phyloP scores from a whole-genome alignment of 2,113 vertebrate species.

The Naja naja region DNA sequence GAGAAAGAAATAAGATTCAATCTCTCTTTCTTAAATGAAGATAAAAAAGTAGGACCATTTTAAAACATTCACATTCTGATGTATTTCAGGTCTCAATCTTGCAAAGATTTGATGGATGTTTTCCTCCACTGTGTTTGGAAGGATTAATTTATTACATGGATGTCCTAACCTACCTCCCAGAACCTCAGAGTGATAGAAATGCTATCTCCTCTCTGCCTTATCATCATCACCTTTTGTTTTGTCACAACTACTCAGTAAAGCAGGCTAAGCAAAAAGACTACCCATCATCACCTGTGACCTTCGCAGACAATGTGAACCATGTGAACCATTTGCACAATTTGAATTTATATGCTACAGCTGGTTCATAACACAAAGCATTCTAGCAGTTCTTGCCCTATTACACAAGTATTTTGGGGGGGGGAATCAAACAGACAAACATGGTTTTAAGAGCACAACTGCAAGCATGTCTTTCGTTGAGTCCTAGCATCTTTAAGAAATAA shows the following conservation, averaged over 20 bases:
- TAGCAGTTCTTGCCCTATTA: neutral
- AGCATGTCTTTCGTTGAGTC: neutral
- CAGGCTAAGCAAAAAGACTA: neutral
- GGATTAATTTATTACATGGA: neutral
- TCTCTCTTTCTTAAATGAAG: conserved; percentile 18
- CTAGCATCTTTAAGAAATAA: neutral
- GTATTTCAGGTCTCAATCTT: neutral
- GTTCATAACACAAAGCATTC: neutral
- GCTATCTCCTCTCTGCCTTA: neutral
- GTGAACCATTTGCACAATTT: neutral
- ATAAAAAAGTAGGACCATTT: neutral
- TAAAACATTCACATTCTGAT: neutral
- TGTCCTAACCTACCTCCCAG: neutral
- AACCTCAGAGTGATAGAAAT: neutral
- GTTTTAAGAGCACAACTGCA: neutral
- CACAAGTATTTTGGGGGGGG: neutral
- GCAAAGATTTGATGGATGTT: neutral
- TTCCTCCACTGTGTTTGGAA: neutral
- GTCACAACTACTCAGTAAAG: neutral
- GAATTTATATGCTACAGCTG: neutral
- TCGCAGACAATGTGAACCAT: neutral
- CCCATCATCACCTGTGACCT: neutral
- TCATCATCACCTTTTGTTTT: neutral
- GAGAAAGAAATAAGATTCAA: conserved; percentile 29
- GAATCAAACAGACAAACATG: neutral